These are phyloP conservation scores for Hirundichthys speculiger DNA, from an alignment of 2,113 vertebrate genomes.

Conservation along the genomic window DNA sequence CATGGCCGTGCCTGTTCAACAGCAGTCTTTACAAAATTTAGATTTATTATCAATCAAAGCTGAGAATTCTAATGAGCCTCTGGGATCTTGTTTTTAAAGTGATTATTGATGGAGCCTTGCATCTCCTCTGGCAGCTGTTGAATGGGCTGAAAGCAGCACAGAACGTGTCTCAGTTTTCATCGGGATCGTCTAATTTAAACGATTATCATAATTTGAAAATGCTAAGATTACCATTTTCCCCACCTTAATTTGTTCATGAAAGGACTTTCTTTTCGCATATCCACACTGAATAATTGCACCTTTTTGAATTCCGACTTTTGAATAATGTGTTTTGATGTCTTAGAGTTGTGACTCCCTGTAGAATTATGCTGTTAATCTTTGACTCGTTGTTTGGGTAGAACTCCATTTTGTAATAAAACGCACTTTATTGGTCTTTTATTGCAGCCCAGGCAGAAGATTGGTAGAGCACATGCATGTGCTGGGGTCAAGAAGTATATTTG, in stretches of 20 bases:
- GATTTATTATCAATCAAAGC: neutral
- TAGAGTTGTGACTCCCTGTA: constrained; percentile 1
- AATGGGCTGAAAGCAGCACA: too few species aligned
- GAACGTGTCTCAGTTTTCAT: constrained; percentile 11
- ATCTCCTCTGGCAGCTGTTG: neutral
- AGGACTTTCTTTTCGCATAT: constrained; percentile 17
- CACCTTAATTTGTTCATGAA: constrained; percentile 8
- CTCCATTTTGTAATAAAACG: constrained; percentile 40
- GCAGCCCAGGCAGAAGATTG: constrained; percentile 22
- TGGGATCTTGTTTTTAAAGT: too few species aligned
- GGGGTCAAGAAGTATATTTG: constrained; percentile 64
- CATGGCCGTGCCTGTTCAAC: neutral
- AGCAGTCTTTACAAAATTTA: neutral
- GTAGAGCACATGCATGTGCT: constrained; percentile 7
- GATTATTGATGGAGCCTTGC: neutral
- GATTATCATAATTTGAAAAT: neutral
- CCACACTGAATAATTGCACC: neutral
- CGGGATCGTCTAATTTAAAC: neutral
- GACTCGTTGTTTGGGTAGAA: constrained; percentile 37
- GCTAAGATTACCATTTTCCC: neutral
- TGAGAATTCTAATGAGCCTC: too few species aligned
- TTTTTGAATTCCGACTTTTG: constrained; percentile 7
- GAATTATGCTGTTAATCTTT: constrained; percentile 46
- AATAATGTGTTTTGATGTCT: constrained; percentile 13
- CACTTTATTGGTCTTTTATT: constrained; percentile 21